Evolutionary conservation across 2,113 vertebrate genomes (phyloP), one percentile per base, ranked within the genome.

Genomic region (Gallinago paraguaiae): DNA sequence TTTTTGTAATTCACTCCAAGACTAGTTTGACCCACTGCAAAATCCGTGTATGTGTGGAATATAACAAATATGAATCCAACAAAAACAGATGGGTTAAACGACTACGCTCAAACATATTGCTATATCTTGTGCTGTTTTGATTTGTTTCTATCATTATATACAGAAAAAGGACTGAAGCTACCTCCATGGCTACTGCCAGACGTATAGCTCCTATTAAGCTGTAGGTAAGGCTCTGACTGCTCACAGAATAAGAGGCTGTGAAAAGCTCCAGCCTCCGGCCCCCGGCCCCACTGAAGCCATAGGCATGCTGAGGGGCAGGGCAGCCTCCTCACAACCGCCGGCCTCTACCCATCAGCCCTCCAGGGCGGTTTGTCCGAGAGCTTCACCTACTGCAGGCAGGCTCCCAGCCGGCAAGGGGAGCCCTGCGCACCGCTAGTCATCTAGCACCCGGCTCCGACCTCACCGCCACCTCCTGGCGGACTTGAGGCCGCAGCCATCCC

Each of bases 81-180:
- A 2, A 16, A 30, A 33, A 2, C 17, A n/a, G 63, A 11, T 0
- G 7, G 6, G 19, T 8, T 30, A 25, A 48, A 43, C 18, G 28
- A 5, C 28, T 1, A 11, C 2, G 8, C n/a, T 30, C 75, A 13
- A 14, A 28, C 0, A n/a, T 0, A 25, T 3, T 8, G 2, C 25
- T 5, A 1, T 5, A 6, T 0, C 23, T 2, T 7, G n/a, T 23
- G 0, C n/a, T 7, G 13, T 7, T n/a, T n/a, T 16, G 6, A 7
- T 27, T 11, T 33, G 17, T 15, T 23, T 14, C 17, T 2, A 16
- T 5, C 25, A 1, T 5, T 57, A 9, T 0, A 5, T 1, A 16
- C 0, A 7, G 48, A 3, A 41, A 5, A 51, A 9, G 13, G 25
- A 20, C 0, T 1, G 46, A 17, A 56, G 7, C 41, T 7, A 7